Evolutionary conservation across 2,113 vertebrate genomes (phyloP), one percentile per base, ranked within the genome.

Genomic region (Corythornis cristatus): DNA sequence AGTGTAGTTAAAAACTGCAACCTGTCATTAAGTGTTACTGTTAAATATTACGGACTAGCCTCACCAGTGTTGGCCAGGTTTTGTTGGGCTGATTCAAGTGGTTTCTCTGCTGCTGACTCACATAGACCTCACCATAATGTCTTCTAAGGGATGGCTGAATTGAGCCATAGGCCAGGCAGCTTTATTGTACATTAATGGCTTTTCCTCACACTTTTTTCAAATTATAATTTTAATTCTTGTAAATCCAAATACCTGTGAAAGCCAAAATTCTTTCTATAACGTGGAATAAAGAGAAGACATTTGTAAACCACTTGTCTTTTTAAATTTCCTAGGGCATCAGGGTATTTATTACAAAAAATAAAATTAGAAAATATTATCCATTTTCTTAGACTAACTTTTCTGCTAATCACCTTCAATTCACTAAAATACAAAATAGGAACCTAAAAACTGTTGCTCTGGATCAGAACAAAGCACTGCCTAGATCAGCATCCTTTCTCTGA

Each of bases 81-180:
- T 80, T 80, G 37, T 20, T 60, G 71, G 78, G 88, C 54, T 77
- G 67, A 70, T 77, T 93, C 71, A 89, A 91, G 82, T 57, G 50
- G 50, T 85, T 95, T 85, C 29, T 62, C 43, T 89, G 64, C 9
- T 85, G 76, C 61, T 85, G 75, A 89, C 56, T 92, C 84, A 85
- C 15, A 28, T 0, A 48, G 17, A 29, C 62, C 17, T 66, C 37
- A 62, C 10, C 33, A n/a, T 31, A 43, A 56, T 5, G 33, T 31
- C 15, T 79, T 58, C 50, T 50, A 53, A 70, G 11, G 42, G 90
- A 50, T 18, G 11, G 25, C 25, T 85, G 43, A 89, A 83, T 25
- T 1, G 0, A 67, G n/a, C 16, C 20, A 73, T 9, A 78, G 40
- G 15, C 51, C 4, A n/a, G 19, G 12, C 21, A 72, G 5, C 19